Conservation (phyloP, 1,140 invertebrate species). For the Mactra quadrangularis region DNA sequence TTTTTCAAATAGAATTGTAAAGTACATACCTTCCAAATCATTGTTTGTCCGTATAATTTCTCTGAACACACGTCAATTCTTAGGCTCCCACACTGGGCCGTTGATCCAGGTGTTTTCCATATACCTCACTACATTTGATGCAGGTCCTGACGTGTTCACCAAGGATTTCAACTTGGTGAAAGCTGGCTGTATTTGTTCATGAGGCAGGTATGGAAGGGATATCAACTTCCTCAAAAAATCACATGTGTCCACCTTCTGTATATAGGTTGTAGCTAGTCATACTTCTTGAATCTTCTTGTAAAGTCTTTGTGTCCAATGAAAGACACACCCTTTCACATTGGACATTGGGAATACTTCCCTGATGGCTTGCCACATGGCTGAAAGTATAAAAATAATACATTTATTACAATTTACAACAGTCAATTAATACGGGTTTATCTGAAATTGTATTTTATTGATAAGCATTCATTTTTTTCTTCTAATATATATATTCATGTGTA, state of each 20-base stretch:
- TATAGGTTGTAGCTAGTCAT: not conserved
- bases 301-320: constrained; percentile 7
- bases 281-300: constrained; percentile 9
- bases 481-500: not conserved
- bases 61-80: constrained; percentile 2
- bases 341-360: constrained; percentile 14
- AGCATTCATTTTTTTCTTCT: not conserved
- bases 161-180: not conserved
- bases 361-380: constrained; percentile 26
- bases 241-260: not conserved
- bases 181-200: not conserved
- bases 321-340: constrained; percentile 29
- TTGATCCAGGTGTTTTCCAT: not conserved
- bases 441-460: not conserved
- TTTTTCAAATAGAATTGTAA: too few species aligned
- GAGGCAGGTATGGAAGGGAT: constrained; percentile 12
- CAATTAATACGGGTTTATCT: not conserved
- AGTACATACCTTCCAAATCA: constrained; percentile 22
- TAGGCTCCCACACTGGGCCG: not conserved
- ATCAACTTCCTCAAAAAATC: constrained; percentile 13
- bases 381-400: not conserved
- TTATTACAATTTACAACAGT: too few species aligned
- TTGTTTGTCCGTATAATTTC: constrained; percentile 22
- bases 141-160: not conserved
- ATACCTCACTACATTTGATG: not conserved